Evolutionary conservation across 1,140 invertebrate species (phyloP).

Genomic region (Dinothrombium tinctorium): DNA sequence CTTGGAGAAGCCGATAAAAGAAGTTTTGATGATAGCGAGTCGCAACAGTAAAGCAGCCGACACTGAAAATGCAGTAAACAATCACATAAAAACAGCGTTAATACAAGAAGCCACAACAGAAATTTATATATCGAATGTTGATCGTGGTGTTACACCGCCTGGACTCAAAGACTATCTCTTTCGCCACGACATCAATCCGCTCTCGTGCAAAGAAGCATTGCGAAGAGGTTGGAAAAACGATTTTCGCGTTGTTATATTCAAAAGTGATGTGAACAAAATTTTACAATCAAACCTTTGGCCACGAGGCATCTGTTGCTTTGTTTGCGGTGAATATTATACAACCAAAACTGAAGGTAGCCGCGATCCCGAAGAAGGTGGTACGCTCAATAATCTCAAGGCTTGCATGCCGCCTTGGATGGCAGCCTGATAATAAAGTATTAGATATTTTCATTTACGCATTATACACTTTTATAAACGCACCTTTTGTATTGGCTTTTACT

Average conservation of each 20-base stretch:
- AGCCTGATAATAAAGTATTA: too few relatives aligned
- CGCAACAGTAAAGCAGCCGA: neutral
- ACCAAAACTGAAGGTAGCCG: constrained; percentile 4
- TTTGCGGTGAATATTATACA: constrained; percentile 7
- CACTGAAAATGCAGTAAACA: neutral
- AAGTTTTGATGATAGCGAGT: neutral
- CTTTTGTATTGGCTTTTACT: too few relatives aligned
- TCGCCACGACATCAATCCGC: neutral
- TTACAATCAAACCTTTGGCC: constrained; percentile 1
- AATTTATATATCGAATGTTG: constrained; percentile 4
- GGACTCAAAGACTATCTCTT: constrained; percentile 1
- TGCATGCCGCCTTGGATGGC: neutral
- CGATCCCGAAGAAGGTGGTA: neutral
- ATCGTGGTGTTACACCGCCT: neutral
- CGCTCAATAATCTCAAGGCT: neutral
- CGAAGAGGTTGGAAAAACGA: constrained; percentile 1
- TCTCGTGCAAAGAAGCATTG: constrained; percentile 1
- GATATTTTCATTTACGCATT: too few relatives aligned
- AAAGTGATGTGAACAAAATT: neutral
- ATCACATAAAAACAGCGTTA: neutral
- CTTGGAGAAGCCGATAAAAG: constrained; percentile 2
- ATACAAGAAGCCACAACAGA: neutral
- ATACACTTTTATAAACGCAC: too few relatives aligned
- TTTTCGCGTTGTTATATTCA: constrained; percentile 2
- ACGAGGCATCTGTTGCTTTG: constrained; percentile 1